Percentiles rank a stretch among this genome's conserved stretches.
Conservation (phyloP, 2,113 vertebrate genomes). For the Vireo altiloquus region DNA sequence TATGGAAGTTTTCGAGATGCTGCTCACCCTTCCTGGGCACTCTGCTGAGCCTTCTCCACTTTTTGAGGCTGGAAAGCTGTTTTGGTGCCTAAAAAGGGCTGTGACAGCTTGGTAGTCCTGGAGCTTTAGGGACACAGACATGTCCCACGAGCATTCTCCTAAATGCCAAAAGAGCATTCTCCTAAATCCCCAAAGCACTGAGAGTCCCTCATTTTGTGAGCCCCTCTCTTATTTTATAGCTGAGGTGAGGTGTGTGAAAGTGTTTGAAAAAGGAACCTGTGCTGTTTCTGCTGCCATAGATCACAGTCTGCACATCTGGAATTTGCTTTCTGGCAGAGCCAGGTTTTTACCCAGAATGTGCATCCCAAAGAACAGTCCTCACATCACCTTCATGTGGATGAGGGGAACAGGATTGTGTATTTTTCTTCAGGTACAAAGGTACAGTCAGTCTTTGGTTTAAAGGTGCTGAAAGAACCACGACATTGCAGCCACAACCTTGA, state of each 20-base stretch:
- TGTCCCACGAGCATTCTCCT: neutral
- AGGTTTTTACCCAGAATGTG: conserved; percentile 60
- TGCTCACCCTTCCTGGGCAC: conserved; percentile 73
- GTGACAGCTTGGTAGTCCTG: neutral
- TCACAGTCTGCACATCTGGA: conserved; percentile 72
- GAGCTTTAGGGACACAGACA: neutral
- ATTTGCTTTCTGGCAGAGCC: conserved; percentile 68
- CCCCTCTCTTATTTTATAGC: conserved; percentile 24
- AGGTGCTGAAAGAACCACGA: neutral
- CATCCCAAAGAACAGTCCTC: conserved; percentile 6
- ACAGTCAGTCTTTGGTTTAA: neutral
- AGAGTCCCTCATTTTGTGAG: neutral
- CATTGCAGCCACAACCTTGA: neutral
- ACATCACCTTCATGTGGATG: conserved; percentile 62
- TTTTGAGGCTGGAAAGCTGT: neutral
- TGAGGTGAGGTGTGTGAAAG: conserved; percentile 65
- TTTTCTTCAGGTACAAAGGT: conserved; percentile 72
- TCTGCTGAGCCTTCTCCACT: conserved; percentile 54
- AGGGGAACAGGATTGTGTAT: conserved; percentile 54
- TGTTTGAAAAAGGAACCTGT: conserved; percentile 45
- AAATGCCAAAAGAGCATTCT: neutral
- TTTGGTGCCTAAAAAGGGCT: neutral
- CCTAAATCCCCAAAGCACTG: neutral
- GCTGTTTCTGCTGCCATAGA: conserved; percentile 77
- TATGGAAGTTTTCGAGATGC: conserved; percentile 58